Evolutionary conservation across 2,888 invertebrate genomes (phyloP), one percentile per base, ranked within the genome.

Genomic region (Drosophila kanekoi): DNA sequence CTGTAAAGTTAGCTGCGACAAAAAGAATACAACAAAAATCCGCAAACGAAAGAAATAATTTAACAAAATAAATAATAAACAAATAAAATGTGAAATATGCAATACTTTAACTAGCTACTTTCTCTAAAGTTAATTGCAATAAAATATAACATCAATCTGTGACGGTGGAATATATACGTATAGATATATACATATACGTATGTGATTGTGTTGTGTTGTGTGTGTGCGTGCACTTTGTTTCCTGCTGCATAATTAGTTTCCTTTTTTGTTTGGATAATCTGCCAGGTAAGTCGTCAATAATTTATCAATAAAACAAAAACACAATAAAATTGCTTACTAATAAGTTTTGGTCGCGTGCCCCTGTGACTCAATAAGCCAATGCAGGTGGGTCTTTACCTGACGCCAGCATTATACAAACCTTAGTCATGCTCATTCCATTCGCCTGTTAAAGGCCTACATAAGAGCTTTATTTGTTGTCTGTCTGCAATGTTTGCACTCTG

Each of bases 171-270:
- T 20, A 63, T 32, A 57, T 51, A 61, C 23, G 49, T 47, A 45
- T 40, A 28, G 18, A 61, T 20, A 49, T 48, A 41, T 51, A 35
- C 18, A 49, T 48, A 41, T 51, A 35, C 18, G 43, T 43, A 49
- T 65, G 64, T 54, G 18, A 53, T 11, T 54, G 54, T 40, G 49
- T 51, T 38, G 43, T 10, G 51, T 41, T n/a, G 57, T 37, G 35
- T 18, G 43, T 59, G 58, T 75, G 28, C 43, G 61, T 62, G 58
- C 66, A 75, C 51, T 67, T 65, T 62, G 66, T 53, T 67, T 76
- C 56, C 56, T 67, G 43, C 58, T 67, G 45, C 56, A 75, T 35
- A 62, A 56, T 58, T 74, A 13, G 53, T 9, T 41, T 35, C 13
- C 45, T 47, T 47, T 65, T 66, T 62, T 66, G 44, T 66, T 62